phyloP scores from a whole-genome alignment of 1,140 invertebrate species.

The Calycopis cecrops region DNA sequence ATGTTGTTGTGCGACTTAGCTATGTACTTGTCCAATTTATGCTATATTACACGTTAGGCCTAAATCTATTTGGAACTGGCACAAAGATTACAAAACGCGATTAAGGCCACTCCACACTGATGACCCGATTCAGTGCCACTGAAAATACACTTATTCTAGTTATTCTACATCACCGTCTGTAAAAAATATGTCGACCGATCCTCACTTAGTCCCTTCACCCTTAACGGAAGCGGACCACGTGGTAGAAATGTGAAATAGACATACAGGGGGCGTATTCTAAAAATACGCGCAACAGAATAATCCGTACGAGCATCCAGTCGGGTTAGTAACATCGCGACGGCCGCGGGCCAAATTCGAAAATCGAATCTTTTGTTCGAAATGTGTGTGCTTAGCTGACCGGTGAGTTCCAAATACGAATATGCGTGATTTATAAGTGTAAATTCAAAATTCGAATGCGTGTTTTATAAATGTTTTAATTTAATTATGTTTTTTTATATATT shows the following conservation, averaged over 20 bases:
- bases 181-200: slow-evolving; percentile 5
- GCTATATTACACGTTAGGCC: too few species aligned
- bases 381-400: slow-evolving; percentile 5
- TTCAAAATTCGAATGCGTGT: too few species aligned
- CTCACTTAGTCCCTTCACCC: slow-evolving; percentile 31
- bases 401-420: not conserved
- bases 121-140: too few species aligned
- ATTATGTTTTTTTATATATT: too few species aligned
- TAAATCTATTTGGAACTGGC: too few species aligned
- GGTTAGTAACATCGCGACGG: slow-evolving; percentile 41
- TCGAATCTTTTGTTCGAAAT: slow-evolving; percentile 21
- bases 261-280: slow-evolving; percentile 67
- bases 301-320: slow-evolving; percentile 42
- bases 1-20: too few species aligned
- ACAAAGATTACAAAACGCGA: too few species aligned
- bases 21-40: too few species aligned
- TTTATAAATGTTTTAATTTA: too few species aligned
- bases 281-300: slow-evolving; percentile 51
- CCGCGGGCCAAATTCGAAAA: slow-evolving; percentile 37
- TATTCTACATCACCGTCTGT: too few species aligned
- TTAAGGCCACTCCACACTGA: too few species aligned
- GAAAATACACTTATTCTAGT: not conserved
- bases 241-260: slow-evolving; percentile 30
- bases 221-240: slow-evolving; percentile 51
- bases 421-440: too few species aligned